Base-by-base conservation (phyloP, 2,113 vertebrate species). In the Piaya cayana region DNA sequence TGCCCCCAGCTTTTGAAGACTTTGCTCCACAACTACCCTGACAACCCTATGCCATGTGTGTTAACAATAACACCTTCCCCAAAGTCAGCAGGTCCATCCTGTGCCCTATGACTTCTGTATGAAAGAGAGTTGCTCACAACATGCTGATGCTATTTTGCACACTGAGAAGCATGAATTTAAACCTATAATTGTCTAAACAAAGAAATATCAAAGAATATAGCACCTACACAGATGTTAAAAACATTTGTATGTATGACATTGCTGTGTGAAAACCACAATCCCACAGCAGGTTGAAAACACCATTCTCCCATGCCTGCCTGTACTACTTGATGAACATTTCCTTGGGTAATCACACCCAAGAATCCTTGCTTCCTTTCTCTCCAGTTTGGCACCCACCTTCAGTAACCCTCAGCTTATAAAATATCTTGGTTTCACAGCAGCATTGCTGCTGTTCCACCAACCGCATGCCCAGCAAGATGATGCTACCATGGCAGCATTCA, bases 1-100 rank as follows among this genome's bases (percentile, higher is more conserved):
- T 56, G 11, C 5, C 14, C 20, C 18, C 17, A 23, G 12, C 25
- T 30, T 70, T 58, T 49, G 21, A 36, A 14, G 56, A 52, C 6
- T 9, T 20, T 5, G 5, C 10, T 69, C 65, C 26, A 26, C 15
- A 8, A 0, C 29, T 42, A 12, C 20, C n/a, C 60, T 26, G 52
- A 29, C 6, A 37, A 27, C 39, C 11, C 23, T 0, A 0, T 3
- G 5, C 32, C 32, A 30, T 26, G 29, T 21, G 19, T 0, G 0
- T 15, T 26, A 23, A 27, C 15, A 25, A 6, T 47, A 36, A 10
- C 9, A 26, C 10, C 26, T 18, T 22, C 9, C 22, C 10, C 43
- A 19, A 13, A 30, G 4, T 5, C 37, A 34, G 18, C 15, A 25
- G 19, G 4, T 67, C 47, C 56, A 43, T 8, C 25, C 34, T 21